Conservation (phyloP, 2,797 vertebrate species). For the Micropoecilia bifurca region DNA sequence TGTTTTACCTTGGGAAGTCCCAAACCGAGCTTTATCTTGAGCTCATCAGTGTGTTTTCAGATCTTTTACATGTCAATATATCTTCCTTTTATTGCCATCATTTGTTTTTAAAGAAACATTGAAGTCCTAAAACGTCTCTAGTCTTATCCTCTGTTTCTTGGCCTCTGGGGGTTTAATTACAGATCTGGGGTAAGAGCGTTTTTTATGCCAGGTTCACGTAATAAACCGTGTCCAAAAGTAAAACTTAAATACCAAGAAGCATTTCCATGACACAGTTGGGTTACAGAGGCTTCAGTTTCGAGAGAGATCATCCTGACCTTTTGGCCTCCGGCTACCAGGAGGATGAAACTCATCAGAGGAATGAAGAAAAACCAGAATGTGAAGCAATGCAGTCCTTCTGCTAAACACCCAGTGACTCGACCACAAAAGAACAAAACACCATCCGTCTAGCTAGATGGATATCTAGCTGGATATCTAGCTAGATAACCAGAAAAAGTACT, state of each 20-base stretch:
- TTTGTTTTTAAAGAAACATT: not conserved
- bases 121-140: not conserved
- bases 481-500: too few relatives aligned
- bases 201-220: not conserved
- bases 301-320: not conserved
- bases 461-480: too few relatives aligned
- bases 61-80: not conserved
- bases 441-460: too few relatives aligned
- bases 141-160: not conserved
- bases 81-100: not conserved
- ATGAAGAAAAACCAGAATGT: not conserved
- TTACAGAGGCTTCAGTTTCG: not conserved
- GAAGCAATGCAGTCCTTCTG: not conserved
- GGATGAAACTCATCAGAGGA: not conserved
- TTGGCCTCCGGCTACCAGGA: not conserved
- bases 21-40: not conserved
- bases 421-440: not conserved
- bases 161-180: not conserved
- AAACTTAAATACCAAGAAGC: not conserved
- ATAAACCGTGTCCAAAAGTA: not conserved
- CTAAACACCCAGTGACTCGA: not conserved
- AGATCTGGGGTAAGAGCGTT: not conserved
- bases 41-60: not conserved
- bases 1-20: not conserved
- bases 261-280: not conserved